phyloP scores from a whole-genome alignment of 2,113 vertebrate genomes.

The Galemys pyrenaicus region DNA sequence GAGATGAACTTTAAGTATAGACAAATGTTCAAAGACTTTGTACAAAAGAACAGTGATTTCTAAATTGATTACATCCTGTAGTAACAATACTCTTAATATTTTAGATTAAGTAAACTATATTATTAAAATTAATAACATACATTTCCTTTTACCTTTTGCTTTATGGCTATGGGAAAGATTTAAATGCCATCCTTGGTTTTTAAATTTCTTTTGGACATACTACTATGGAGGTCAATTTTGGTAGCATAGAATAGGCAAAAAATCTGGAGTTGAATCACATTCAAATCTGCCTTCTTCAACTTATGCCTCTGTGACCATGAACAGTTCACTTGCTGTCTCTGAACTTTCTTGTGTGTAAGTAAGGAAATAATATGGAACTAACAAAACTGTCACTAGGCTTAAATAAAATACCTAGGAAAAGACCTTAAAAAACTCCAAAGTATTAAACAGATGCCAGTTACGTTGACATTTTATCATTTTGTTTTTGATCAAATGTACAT shows the following conservation, averaged over 20 bases:
- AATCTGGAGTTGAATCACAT: not conserved
- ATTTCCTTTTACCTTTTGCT: not conserved
- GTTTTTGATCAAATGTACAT: not conserved
- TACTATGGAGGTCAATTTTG: not conserved
- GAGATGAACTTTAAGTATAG: not conserved
- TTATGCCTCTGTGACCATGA: not conserved
- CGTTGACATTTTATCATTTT: not conserved
- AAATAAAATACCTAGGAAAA: slow-evolving; percentile 6
- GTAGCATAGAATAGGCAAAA: not conserved
- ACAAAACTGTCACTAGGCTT: not conserved
- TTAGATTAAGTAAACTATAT: not conserved
- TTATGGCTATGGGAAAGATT: not conserved
- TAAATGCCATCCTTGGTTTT: not conserved
- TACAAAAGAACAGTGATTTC: not conserved
- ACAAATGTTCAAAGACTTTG: not conserved
- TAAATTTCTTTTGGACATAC: not conserved
- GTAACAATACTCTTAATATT: not conserved
- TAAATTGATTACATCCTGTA: not conserved
- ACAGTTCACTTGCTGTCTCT: not conserved
- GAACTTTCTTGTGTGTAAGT: not conserved
- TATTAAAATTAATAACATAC: not conserved
- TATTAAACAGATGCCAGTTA: not conserved
- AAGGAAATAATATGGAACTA: not conserved
- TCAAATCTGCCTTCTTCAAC: not conserved
- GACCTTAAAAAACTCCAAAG: not conserved